Evolutionary conservation across 2,113 vertebrate species (phyloP), one percentile per base, ranked within the genome.

Genomic region (Aplodontia rufa): DNA sequence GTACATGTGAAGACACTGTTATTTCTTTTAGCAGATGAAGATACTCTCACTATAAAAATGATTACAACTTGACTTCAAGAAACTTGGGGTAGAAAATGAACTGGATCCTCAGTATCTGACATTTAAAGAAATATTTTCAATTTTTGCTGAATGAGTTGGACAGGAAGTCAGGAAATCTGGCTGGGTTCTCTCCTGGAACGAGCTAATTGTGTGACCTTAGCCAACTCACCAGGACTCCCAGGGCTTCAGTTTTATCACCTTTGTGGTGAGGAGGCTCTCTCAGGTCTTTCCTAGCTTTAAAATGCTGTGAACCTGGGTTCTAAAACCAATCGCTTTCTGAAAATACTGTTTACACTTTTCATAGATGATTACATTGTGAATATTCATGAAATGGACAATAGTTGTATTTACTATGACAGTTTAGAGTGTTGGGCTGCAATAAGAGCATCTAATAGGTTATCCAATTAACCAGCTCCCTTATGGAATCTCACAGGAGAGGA

Each of bases 31-130:
- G 37, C 51, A 51, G 40, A 35, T 84, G 24, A 85, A 83, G 76
- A 62, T 86, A 22, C 14, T 30, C 14, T 93, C 14, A 64, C 5
- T 37, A 74, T 86, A 93, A 83, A 92, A 87, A 83, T 30, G 32
- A 89, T 91, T 91, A 90, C 11, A 66, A 82, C 37, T 60, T 93
- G 22, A 79, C 35, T 95, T 45, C 35, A 90, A 92, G 24, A 86
- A 83, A 51, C 28, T 17, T 6, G 19, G 51, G 49, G 37, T 76
- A 51, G 40, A 71, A 87, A 74, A 26, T 89, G 7, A 14, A 88
- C 0, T n/a, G 51, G 58, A 64, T 80, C 20, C 26, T 94, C 5
- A 11, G 16, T 78, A 75, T 22, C 8, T 76, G 51, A 84, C 47
- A 28, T 37, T 83, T 88, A 35, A 71, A 71, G 87, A 94, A 66